Evolutionary conservation across 2,888 invertebrate genomes (phyloP), one percentile per base, ranked within the genome.

Genomic region (Dorcus hopei): DNA sequence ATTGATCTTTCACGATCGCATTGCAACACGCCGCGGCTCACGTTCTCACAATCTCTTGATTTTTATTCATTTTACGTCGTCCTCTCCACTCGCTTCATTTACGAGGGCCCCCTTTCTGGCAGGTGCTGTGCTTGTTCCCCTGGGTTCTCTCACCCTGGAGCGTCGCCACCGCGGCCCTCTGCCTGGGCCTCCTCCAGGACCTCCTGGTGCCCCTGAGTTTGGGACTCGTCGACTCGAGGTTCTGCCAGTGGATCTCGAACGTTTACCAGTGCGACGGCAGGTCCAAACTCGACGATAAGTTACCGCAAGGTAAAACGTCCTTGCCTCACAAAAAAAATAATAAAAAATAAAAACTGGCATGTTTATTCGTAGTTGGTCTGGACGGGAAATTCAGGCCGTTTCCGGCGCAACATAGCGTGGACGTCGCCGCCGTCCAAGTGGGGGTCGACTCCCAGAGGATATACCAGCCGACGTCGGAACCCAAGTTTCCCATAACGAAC

Each of bases 381-480:
- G 83, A 84, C 66, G 84, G 83, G n/a, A 84, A 83, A 67, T 85
- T 84, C 70, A 77, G 84, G 16, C 82, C 82, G 48, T 84, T 83
- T 68, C 80, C 76, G n/a, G 76, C 75, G 50, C 77, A 76, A 55
- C 26, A 33, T 7, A 33, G 7, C 26, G 3, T 33, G 26, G 6
- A 33, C 6, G 26, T 33, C 26, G 78, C 76, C 57, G 64, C 78
- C 54, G 77, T 77, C 61, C 65, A 74, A 9, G 61, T 62, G 49
- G 72, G 70, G 58, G 69, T 71, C 65, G 64, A 61, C 58, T 50
- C 73, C 40, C 76, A 79, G 59, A 74, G 78, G 68, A 76, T 79
- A 58, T 76, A 39, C 39, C 42, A 16, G 42, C 16, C 80, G 64
- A 76, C 78, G 61, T 78, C 80, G 40, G 81, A 81, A 50, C 80